A percentile compares a stretch with the other conserved stretches of the same genome.
Evolutionary conservation across 2,113 vertebrate species (phyloP).

Genomic region (Nycticebus coucang): DNA sequence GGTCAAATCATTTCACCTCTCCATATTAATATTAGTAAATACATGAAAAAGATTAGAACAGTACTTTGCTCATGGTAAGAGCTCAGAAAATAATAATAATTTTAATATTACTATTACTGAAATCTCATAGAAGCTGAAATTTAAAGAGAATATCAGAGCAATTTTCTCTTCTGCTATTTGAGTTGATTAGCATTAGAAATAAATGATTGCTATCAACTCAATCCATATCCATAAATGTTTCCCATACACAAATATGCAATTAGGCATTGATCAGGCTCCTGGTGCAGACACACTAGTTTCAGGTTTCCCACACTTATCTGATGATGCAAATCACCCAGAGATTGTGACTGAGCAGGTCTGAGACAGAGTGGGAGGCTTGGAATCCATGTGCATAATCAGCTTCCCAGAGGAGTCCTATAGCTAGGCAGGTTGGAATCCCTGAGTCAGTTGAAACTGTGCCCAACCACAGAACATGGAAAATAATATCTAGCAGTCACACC

Average conservation of each 20-base stretch:
- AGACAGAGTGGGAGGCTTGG: neutral
- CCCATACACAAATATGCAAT: neutral
- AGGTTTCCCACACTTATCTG: constrained; percentile 23
- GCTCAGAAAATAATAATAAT: neutral
- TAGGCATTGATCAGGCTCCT: neutral
- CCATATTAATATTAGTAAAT: constrained; percentile 10
- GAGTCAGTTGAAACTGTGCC: neutral
- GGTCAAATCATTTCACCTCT: neutral
- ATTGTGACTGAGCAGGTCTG: constrained; percentile 30
- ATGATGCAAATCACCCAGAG: constrained; percentile 18
- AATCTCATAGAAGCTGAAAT: constrained; percentile 34
- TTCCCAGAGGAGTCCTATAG: neutral
- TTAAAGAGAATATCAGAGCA: constrained; percentile 19
- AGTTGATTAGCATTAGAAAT: constrained; percentile 41
- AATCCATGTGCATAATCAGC: neutral
- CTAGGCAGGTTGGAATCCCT: constrained; percentile 18
- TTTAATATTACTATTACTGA: constrained; percentile 21
- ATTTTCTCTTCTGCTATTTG: constrained; percentile 46
- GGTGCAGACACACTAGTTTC: neutral
- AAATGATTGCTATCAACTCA: constrained; percentile 43
- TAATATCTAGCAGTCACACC: neutral
- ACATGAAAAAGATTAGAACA: neutral
- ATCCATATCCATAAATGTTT: constrained; percentile 43
- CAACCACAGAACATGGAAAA: constrained; percentile 27
- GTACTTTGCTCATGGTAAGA: neutral